phyloP scores from a whole-genome alignment of 2,797 vertebrate species.

The Varecia variegata region DNA sequence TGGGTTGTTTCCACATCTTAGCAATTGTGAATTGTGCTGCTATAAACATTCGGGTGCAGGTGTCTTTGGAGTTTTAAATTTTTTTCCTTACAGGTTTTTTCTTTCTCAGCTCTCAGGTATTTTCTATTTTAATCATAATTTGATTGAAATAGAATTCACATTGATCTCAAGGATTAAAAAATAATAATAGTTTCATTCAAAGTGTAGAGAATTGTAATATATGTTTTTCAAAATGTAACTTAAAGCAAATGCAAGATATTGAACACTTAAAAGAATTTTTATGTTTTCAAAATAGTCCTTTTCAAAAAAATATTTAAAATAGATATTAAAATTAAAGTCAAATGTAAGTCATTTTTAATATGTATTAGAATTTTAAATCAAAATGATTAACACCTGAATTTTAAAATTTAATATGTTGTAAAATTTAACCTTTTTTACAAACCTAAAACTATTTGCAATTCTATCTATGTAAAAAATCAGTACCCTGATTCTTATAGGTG shows the following conservation, averaged over 20 bases:
- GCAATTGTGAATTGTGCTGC: no score
- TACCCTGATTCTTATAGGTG: background rate
- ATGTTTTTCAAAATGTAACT: background rate
- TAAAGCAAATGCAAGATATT: background rate
- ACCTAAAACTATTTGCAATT: background rate
- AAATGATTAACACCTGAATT: background rate
- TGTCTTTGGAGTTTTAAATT: background rate
- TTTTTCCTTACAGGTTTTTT: background rate
- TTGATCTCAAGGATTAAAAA: background rate
- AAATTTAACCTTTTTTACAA: background rate
- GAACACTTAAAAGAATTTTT: background rate
- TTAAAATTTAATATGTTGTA: background rate
- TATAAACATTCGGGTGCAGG: no score
- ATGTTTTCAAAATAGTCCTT: background rate
- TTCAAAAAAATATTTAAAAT: background rate
- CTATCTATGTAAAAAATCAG: background rate
- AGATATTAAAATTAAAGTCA: background rate
- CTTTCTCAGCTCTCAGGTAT: background rate
- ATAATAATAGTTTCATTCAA: background rate
- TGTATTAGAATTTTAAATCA: background rate
- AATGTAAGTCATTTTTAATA: conserved; percentile 2
- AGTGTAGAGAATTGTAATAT: background rate
- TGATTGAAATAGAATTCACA: background rate
- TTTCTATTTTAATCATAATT: background rate
- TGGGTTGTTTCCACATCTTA: no score